Evolutionary conservation across 2,113 vertebrate species (phyloP).

Genomic region (Paradoxurus hermaphroditus): DNA sequence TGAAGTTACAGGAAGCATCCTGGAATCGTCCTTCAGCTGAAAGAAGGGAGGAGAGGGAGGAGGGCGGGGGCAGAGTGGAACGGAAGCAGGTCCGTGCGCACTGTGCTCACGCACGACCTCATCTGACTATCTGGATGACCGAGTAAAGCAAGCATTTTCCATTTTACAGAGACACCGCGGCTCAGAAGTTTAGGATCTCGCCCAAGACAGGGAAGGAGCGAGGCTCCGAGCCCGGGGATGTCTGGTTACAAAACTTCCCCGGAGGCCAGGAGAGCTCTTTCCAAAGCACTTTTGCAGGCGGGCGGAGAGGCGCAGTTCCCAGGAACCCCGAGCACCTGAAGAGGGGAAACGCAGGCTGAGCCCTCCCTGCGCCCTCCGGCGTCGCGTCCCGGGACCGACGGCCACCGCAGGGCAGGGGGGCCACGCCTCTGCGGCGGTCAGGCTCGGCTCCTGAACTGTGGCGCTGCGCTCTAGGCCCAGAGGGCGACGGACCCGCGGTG

Average conservation of each 20-base stretch:
- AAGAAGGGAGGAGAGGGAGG: background rate
- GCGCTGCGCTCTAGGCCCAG: accelerated
- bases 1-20: background rate
- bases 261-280: background rate
- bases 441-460: background rate
- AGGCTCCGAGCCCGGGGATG: background rate
- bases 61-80: background rate
- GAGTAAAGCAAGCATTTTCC: background rate
- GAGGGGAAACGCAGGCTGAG: too few species aligned
- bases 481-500: accelerated
- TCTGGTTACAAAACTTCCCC: background rate
- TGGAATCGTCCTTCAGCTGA: background rate
- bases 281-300: background rate
- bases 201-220: background rate
- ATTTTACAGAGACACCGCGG: background rate
- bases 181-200: background rate
- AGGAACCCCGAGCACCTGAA: background rate
- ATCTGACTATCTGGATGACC: accelerated
- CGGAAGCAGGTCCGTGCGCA: accelerated
- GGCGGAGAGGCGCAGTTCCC: background rate
- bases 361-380: background rate
- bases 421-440: accelerated
- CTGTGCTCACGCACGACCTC: accelerated
- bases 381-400: background rate
- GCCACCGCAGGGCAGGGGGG: background rate